Conservation (phyloP, 2,888 invertebrate genomes). For the Dynastes maya region DNA sequence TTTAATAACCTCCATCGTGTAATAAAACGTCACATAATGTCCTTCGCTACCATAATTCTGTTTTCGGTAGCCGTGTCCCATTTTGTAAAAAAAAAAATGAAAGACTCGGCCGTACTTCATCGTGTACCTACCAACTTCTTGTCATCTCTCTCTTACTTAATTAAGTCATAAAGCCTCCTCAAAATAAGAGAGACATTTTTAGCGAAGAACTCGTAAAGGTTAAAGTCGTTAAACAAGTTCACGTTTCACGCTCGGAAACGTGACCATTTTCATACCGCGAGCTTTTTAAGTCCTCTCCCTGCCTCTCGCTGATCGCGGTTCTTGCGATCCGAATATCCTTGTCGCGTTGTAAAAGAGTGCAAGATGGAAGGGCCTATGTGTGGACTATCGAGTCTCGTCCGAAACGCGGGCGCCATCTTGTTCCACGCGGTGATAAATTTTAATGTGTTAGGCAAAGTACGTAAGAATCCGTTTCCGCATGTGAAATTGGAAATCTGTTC, state of each 20-base stretch:
- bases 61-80: neutral
- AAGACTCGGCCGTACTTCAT: conserved; percentile 1
- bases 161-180: conserved; percentile 41
- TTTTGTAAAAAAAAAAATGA: neutral
- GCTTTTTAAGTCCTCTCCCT: neutral
- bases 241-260: conserved; percentile 27
- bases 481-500: conserved; percentile 39
- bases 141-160: conserved; percentile 24
- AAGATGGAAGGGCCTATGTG: neutral
- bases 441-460: neutral
- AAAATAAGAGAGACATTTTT: conserved; percentile 31
- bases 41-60: conserved; percentile 1
- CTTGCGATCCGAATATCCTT: conserved; percentile 10
- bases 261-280: conserved; percentile 28
- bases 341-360: neutral
- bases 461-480: conserved; percentile 26
- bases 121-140: neutral
- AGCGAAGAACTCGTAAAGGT: conserved; percentile 28
- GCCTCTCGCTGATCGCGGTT: too few species aligned
- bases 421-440: conserved; percentile 21
- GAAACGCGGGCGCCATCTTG: neutral
- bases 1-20: conserved; percentile 6
- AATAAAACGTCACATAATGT: conserved; percentile 10
- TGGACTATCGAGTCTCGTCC: neutral
- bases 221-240: conserved; percentile 40